These are phyloP conservation scores for Crypturellus tataupa DNA, from an alignment of 2,797 vertebrate genomes.

Conservation along the genomic window DNA sequence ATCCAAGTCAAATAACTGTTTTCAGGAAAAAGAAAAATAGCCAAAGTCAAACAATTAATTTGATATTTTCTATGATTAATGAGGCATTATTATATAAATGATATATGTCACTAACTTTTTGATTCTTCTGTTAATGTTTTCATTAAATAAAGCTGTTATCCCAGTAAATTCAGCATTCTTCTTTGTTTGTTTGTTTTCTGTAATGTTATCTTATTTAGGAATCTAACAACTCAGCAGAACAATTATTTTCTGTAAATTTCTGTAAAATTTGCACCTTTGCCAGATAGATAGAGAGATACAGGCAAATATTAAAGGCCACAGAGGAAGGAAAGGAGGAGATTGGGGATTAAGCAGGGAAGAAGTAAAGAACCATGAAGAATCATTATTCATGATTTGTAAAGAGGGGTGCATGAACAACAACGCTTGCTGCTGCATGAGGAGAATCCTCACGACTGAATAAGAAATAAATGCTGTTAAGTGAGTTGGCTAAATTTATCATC, in stretches of 20 bases:
- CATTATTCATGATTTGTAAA: not conserved
- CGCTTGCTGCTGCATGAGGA: not conserved
- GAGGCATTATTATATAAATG: constrained; percentile 1
- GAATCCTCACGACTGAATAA: not conserved
- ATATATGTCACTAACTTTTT: not conserved
- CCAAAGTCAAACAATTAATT: not conserved
- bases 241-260: not conserved
- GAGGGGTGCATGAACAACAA: not conserved
- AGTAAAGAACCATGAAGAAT: not conserved
- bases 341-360: fast-evolving
- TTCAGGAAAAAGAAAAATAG: not conserved
- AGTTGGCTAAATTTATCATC: not conserved
- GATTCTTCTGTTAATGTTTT: not conserved
- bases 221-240: not conserved
- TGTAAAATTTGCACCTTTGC: not conserved
- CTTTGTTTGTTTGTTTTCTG: not conserved
- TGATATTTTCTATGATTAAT: not conserved
- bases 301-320: not conserved
- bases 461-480: not conserved
- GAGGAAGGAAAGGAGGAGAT: not conserved
- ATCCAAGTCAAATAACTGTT: not conserved
- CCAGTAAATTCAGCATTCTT: not conserved
- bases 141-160: not conserved
- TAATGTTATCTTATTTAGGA: not conserved
- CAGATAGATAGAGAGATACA: not conserved